These are phyloP conservation scores for Sialia sialis DNA, from an alignment of 2,113 vertebrate species.

Conservation along the genomic window DNA sequence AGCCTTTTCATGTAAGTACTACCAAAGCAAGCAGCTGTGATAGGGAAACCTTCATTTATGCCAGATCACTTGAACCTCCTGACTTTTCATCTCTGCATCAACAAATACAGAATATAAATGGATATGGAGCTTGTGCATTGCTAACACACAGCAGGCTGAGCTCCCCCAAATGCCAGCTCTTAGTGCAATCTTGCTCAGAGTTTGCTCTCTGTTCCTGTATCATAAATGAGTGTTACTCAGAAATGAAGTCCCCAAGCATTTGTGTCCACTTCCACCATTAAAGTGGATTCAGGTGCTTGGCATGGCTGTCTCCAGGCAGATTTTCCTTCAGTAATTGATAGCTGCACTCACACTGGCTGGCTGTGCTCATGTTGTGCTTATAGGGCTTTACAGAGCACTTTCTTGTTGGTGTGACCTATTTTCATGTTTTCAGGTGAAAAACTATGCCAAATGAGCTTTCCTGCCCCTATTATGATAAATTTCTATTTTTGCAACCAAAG, in stretches of 20 bases:
- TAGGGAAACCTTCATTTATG: not conserved
- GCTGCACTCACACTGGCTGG: slow-evolving; percentile 21
- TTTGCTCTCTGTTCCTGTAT: slow-evolving; percentile 37
- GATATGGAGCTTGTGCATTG: not conserved
- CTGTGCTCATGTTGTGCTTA: slow-evolving; percentile 8
- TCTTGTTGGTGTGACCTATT: slow-evolving; percentile 56
- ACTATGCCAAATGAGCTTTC: slow-evolving; percentile 55
- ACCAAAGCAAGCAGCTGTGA: slow-evolving; percentile 2
- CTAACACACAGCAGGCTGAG: not conserved
- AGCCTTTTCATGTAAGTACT: not conserved
- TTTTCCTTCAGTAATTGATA: slow-evolving; percentile 52
- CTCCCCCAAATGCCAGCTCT: not conserved
- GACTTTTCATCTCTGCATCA: not conserved
- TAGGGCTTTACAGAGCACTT: not conserved
- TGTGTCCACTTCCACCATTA: slow-evolving; percentile 52
- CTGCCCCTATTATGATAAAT: slow-evolving; percentile 48
- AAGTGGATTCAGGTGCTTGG: slow-evolving; percentile 71
- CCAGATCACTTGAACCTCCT: not conserved
- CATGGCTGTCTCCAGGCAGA: slow-evolving; percentile 39
- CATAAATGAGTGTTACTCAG: slow-evolving; percentile 56
- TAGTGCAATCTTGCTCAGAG: not conserved
- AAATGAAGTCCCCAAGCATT: slow-evolving; percentile 54
- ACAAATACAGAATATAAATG: not conserved
- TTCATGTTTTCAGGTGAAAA: slow-evolving; percentile 61
- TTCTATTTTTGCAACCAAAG: not conserved